phyloP scores from a whole-genome alignment of 2,797 vertebrate genomes.

The Chelon auratus region DNA sequence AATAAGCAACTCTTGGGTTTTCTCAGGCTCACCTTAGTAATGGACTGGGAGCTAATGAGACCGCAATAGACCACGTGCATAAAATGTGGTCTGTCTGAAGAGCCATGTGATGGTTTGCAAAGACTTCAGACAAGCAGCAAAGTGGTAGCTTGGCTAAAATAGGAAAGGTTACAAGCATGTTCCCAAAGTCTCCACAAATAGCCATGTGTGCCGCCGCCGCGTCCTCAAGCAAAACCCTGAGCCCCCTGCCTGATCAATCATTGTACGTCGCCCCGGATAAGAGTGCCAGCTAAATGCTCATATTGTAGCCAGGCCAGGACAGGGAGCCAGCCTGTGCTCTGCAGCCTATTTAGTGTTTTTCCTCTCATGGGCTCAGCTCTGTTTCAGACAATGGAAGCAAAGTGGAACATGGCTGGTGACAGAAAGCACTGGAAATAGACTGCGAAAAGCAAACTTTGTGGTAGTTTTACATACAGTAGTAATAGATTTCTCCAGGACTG shows the following conservation, averaged over 20 bases:
- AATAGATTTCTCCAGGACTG: not conserved
- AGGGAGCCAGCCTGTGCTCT: conserved; percentile 32
- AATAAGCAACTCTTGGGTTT: not conserved
- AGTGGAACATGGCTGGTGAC: conserved; percentile 35
- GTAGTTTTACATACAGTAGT: not conserved
- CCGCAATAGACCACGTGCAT: not conserved
- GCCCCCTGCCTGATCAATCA: conserved; percentile 46
- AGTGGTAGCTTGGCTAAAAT: not conserved
- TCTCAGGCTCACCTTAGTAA: not conserved
- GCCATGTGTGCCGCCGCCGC: conserved; percentile 2
- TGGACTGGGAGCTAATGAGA: not conserved
- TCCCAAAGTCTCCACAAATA: conserved; percentile 40
- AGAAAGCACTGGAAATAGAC: conserved; percentile 12
- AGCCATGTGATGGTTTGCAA: not conserved
- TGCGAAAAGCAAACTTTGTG: conserved; percentile 5
- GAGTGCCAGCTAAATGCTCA: conserved; percentile 31
- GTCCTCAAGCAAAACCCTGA: conserved; percentile 14
- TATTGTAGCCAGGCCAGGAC: conserved; percentile 27
- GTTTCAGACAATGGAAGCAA: conserved; percentile 39
- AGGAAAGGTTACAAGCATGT: conserved; percentile 27
- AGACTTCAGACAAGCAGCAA: conserved; percentile 5
- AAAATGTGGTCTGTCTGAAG: not conserved
- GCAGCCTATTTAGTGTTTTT: conserved; percentile 42
- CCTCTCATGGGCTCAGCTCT: conserved; percentile 50
- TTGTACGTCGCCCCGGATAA: conserved; percentile 22